Evolutionary conservation across 2,888 invertebrate species (phyloP).

Genomic region (Calliphora vomitoria): DNA sequence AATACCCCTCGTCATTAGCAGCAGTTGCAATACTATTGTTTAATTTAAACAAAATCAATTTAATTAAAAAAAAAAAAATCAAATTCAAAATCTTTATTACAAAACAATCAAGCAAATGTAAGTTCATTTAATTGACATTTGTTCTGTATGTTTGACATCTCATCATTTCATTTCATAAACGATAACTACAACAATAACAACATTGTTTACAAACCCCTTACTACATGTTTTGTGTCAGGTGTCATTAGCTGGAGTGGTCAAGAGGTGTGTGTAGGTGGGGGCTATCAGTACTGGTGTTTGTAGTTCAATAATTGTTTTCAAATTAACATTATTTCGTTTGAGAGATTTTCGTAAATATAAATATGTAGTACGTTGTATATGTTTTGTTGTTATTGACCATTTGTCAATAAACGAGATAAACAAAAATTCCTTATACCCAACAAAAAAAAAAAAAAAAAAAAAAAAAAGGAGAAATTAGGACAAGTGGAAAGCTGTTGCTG

Average conservation of each 20-base stretch:
- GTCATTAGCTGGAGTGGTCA: slow-evolving; percentile 1
- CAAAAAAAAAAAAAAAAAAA: no score
- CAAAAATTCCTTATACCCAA: background rate
- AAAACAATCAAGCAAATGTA: slow-evolving; percentile 30
- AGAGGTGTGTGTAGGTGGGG: background rate
- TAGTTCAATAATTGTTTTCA: slow-evolving; percentile 21
- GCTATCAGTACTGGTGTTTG: background rate
- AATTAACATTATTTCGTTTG: slow-evolving; percentile 45
- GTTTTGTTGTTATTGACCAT: slow-evolving; percentile 10
- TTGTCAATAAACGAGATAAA: background rate
- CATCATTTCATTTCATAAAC: slow-evolving; percentile 28
- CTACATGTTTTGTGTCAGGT: slow-evolving; percentile 15
- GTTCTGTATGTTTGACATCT: slow-evolving; percentile 66
- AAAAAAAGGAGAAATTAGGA: background rate
- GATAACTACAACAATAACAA: slow-evolving; percentile 12
- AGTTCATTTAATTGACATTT: slow-evolving; percentile 73
- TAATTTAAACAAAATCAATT: slow-evolving; percentile 54
- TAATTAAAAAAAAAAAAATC: slow-evolving; percentile 71
- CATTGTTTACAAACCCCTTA: slow-evolving; percentile 10
- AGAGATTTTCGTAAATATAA: slow-evolving; percentile 8
- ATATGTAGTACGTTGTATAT: background rate
- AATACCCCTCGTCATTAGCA: slow-evolving; percentile 15
- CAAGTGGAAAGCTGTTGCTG: background rate
- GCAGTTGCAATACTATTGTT: background rate
- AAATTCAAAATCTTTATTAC: slow-evolving; percentile 33